Base-by-base conservation (phyloP, 1,140 invertebrate genomes). In the Aphidius gifuensis region DNA sequence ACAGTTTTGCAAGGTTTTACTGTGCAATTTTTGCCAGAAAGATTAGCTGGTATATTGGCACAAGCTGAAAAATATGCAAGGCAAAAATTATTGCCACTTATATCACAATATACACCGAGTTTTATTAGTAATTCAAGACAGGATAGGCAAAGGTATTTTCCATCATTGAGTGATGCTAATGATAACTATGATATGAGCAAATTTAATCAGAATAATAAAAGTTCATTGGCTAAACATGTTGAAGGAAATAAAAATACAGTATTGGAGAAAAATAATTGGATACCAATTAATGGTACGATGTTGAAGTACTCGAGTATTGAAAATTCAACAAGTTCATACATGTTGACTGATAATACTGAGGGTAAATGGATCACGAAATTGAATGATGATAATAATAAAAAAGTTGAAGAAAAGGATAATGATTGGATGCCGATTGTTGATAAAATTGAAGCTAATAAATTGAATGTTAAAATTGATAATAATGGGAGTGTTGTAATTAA, bases 1-100 rank as follows among this genome's bases (percentile, higher is more conserved):
- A 56, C 23, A 1, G n/a, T n/a, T n/a, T 47, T 74, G 0, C 74
- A 78, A 51, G 78, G 78, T 57, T 89, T 86, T 61, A 91, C 88
- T 0, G 88, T 92, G 6, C 91, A 93, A 70, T 86, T 92, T 67
- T 76, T 93, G 32, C 91, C 91, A 0, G 87, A 90, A 60, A 83
- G 88, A 40, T 71, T 93, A 11, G 89, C 89, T 0, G 86, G 87
- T 5, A 87, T 93, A 71, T 83, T 93, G 39, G 89, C 91, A 21
- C 87, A 91, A 69, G 91, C 90, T 0, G 91, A 93, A 74, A 83
- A 86, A 38, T 92, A 93, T 70, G 90, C 91, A 0, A 82, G 88
- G 53, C 86, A 90, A 69, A 91, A 89, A 0, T 76, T 92, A 8
- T 71, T 90, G 53, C 89, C 89, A 0, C 69, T 91, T 6, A 89